Base-by-base conservation (phyloP, 2,888 invertebrate species). In the Antheraea yamamai region DNA sequence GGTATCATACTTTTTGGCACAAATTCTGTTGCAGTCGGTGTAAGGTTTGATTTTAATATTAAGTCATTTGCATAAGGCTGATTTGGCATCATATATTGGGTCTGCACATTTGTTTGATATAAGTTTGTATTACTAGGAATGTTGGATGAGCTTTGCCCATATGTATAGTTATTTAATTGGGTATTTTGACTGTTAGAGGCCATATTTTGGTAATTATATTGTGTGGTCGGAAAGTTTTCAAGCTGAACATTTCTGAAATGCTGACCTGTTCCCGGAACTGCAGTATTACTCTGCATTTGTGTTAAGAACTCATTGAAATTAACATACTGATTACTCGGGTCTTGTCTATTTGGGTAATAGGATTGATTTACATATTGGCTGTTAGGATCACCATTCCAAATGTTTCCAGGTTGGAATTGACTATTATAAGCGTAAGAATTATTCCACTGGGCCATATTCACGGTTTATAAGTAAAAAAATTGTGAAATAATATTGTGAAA, bases 1-100 rank as follows among this genome's bases (percentile, higher is more conserved):
- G 82, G 86, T 73, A 81, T 78, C 61, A 82, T 77, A 72, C 83
- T 81, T 86, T 95, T 95, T 76, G 96, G 96, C 79, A 95, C 92
- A 92, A 96, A 96, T 87, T 96, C 96, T 77, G 89, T 94, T 30
- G 96, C 96, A 71, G 95, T 95, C 20, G 95, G 89, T 75, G 96
- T 95, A 68, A 96, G 89, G 81, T 94, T 96, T 61, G 96, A 96
- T 79, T 91, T 92, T 74, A 90, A 86, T 78, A 92, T 88, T 81
- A 92, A 82, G 74, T 91, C 89, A 84, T 87, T 91, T 70, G 87
- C 78, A 79, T 87, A 90, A 72, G 82, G 85, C 64, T 86, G 77
- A n/a, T 87, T 86, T 75, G 84, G 75, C 74, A 82, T 76, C 74
- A 82, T 86, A 76, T 87, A 88, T 75, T 88, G 88, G 76, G 75